Evolutionary conservation across 2,113 vertebrate species (phyloP), one percentile per base, ranked within the genome.

Genomic region (Calyptomena viridis): DNA sequence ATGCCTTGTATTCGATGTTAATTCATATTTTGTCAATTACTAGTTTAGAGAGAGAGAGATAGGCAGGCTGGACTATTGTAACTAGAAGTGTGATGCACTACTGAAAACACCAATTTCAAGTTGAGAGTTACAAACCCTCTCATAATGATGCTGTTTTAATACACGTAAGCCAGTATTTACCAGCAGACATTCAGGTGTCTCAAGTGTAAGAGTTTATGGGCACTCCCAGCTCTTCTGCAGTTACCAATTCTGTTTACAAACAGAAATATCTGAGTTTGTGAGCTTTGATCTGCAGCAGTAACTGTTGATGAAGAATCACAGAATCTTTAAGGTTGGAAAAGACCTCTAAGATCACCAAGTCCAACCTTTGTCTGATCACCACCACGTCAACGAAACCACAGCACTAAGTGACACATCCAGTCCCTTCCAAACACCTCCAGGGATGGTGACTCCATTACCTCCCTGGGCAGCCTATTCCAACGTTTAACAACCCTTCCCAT

Each of bases 381-480:
- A 53, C 39, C 30, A 31, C 15, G 47, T 47, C 35, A 84, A 56
- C 16, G 33, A 49, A 83, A 69, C 21, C 40, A 42, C 0, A 31
- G 46, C 22, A 69, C 47, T 23, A 5, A 63, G 63, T 35, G 63
- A 21, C 49, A 69, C 21, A 69, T 40, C 12, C 30, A 55, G 30
- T 5, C 0, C 0, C 49, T 69, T 27, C 40, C 12, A 17, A 63
- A 31, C 31, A 49, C 5, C 14, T 15, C 30, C 35, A 42, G 22
- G 55, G 18, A 76, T 0, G 1, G 40, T 16, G 18, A 16, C 40
- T 46, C 21, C 25, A 69, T 12, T 24, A 23, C 31, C 19, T 62
- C 31, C 30, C 63, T 62, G n/a, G 67, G 47, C 21, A 83, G 39
- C 28, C 69, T 35, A 9, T 69, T 76, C 35, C 21, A 55, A n/a